Conservation (phyloP, 2,113 vertebrate species). For the Poecile atricapillus region DNA sequence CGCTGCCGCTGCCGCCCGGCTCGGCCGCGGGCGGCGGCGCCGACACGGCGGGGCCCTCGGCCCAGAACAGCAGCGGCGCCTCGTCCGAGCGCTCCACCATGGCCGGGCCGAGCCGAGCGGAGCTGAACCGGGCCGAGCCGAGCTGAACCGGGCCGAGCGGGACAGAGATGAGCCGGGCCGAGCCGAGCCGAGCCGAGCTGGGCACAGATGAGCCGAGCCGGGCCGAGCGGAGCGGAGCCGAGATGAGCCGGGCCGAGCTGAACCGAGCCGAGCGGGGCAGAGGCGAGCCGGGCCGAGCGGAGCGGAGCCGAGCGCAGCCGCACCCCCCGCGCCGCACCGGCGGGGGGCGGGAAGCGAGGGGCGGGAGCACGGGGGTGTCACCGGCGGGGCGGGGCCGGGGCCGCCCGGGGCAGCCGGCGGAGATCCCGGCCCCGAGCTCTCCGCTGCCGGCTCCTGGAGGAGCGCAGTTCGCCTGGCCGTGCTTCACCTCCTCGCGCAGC, state of each 20-base stretch:
- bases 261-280: too few species aligned
- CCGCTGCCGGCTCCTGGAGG: background rate
- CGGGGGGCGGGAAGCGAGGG: background rate
- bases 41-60: background rate
- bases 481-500: too few species aligned
- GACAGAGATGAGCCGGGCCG: background rate
- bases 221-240: too few species aligned
- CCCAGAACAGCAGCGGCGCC: background rate
- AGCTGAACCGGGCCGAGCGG: background rate
- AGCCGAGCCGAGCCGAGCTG: background rate
- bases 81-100: background rate
- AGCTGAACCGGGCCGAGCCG: background rate
- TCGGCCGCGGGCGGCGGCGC: background rate
- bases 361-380: background rate
- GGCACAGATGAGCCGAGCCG: too few species aligned
- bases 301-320: background rate
- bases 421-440: background rate
- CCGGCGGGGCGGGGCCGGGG: background rate
- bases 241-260: too few species aligned
- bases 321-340: background rate
- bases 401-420: rapidly evolving
- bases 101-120: background rate
- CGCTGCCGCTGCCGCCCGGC: background rate
- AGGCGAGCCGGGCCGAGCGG: too few species aligned
- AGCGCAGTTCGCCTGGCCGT: rapidly evolving